Base-by-base conservation (phyloP, 2,888 invertebrate genomes). In the Limenitis arthemis region DNA sequence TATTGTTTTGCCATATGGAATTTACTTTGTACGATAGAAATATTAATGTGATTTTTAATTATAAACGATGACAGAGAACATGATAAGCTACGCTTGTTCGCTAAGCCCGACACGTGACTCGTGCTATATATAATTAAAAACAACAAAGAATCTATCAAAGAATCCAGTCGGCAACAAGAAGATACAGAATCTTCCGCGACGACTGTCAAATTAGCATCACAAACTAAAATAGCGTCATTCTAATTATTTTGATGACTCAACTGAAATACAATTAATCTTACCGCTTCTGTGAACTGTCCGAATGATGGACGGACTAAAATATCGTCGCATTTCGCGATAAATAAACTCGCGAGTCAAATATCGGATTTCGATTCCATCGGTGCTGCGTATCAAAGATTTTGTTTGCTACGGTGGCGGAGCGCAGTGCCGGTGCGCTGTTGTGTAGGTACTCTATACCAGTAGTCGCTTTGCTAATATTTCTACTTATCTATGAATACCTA, bases 201-300 rank as follows among this genome's bases (percentile, higher is more conserved):
- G 86, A 79, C 81, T 85, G 86, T 86, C 86, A 85, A 84, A 85
- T 85, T 85, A 85, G 80, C 83, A 84, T 82, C 84, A 79, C 75
- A 79, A 78, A 82, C 85, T 76, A 82, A 83, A 86, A 86, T 86
- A 86, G 84, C 85, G 80, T 82, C 80, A 85, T 86, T 85, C 85
- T 85, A 85, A 86, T 86, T 86, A 86, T 86, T 85, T 85, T 85
- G 86, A 85, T 86, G 85, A 85, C 80, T 86, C 86, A 85, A 84
- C 78, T 75, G 83, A 81, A 84, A 85, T 84, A 86, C 86, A 86
- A 86, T 86, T 84, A 86, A 86, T 86, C 85, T 86, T 81, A 78
- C 77, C 73, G 77, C 73, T 85, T 84, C 85, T 81, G 80, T 84
- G 85, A 86, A 85, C 85, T 86, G 85, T 86, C 84, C 69, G 69